Conservation (phyloP, 2,888 invertebrate genomes). For the Agonopterix alstromeriana region DNA sequence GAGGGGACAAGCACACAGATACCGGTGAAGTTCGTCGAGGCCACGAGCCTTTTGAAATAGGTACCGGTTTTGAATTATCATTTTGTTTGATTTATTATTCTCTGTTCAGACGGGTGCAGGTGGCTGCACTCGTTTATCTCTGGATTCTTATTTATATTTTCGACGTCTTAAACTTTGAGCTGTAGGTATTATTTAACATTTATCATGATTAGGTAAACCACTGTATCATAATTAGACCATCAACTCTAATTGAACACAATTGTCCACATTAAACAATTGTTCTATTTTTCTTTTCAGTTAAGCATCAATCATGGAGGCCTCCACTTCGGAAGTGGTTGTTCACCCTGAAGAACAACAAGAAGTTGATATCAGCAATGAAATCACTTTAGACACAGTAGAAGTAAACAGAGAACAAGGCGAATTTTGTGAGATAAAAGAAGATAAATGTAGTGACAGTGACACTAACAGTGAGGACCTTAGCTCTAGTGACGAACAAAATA, state of each 20-base stretch:
- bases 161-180: no score
- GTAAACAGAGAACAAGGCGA: constrained; percentile 28
- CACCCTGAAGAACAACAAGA: constrained; percentile 13
- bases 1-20: constrained; percentile 43
- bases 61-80: constrained; percentile 74
- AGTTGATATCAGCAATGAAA: constrained; percentile 15
- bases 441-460: constrained; percentile 60
- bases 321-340: constrained; percentile 13
- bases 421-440: constrained; percentile 43
- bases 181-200: no score
- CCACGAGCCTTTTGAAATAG: constrained; percentile 65
- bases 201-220: no score
- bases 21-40: constrained; percentile 64
- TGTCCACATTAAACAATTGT: not conserved
- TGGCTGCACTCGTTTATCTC: constrained; percentile 28
- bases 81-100: constrained; percentile 68
- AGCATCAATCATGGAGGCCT: constrained; percentile 32
- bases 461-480: constrained; percentile 59
- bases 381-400: constrained; percentile 21
- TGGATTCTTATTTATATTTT: not conserved
- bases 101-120: constrained; percentile 41
- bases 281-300: constrained; percentile 30
- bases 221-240: no score
- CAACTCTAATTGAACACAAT: no score
- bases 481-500: constrained; percentile 60